These are phyloP conservation scores for Ophioninae sp. DNA, from an alignment of 2,888 invertebrate species.

Conservation along the genomic window DNA sequence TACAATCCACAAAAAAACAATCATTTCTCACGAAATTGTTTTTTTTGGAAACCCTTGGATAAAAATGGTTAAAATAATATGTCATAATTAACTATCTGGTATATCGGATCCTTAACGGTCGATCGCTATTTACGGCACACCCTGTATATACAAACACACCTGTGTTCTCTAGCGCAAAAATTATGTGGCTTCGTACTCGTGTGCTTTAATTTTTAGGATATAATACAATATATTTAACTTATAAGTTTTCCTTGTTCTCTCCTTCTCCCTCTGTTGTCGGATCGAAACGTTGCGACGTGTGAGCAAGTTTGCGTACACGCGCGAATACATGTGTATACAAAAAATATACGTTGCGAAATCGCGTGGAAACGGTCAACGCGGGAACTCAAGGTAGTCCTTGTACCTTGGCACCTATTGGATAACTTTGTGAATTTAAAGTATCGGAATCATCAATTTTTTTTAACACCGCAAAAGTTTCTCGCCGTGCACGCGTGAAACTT, in stretches of 20 bases:
- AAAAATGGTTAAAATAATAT: no score
- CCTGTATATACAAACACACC: background rate
- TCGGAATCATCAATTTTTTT: slow-evolving; percentile 4
- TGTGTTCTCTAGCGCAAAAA: background rate
- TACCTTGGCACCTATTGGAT: slow-evolving; percentile 1
- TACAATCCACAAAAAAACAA: no score
- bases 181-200: slow-evolving; percentile 34
- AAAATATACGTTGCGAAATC: slow-evolving; percentile 12
- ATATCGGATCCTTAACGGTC: no score
- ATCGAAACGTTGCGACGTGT: slow-evolving; percentile 2
- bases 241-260: slow-evolving; percentile 41
- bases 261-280: slow-evolving; percentile 8
- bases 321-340: background rate
- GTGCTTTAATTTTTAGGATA: background rate
- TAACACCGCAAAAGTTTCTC: background rate
- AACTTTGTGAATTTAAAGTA: slow-evolving; percentile 7
- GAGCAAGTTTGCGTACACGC: background rate
- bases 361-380: background rate
- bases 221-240: slow-evolving; percentile 44
- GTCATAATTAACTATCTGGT: no score
- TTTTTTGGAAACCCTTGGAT: no score
- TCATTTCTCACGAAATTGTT: no score
- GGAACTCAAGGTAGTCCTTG: background rate
- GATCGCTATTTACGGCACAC: background rate
- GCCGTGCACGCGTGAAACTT: background rate